Percentiles rank a stretch among this genome's conserved stretches.
These are phyloP conservation scores for Iselma pallidipennis DNA, from an alignment of 2,888 invertebrate genomes.

Conservation along the genomic window DNA sequence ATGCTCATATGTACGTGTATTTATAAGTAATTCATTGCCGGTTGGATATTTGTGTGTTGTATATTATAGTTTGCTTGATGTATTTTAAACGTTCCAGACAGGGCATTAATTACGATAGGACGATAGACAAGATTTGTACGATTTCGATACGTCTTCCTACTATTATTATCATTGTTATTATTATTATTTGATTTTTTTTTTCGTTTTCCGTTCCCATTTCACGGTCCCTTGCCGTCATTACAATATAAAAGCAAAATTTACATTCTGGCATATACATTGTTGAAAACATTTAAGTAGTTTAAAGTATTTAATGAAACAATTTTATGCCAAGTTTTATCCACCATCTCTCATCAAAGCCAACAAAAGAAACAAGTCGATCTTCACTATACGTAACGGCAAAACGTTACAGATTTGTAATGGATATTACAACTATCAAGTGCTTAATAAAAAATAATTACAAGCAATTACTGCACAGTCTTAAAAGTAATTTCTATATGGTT, in stretches of 20 bases:
- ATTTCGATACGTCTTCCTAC: background rate
- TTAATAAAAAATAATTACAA: background rate
- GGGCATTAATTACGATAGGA: conserved; percentile 33
- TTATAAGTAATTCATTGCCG: conserved; percentile 41
- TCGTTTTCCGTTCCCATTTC: conserved; percentile 9
- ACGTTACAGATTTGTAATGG: conserved; percentile 3
- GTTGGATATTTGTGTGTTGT: conserved; percentile 30
- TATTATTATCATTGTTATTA: background rate
- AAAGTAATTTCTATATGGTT: too few relatives aligned
- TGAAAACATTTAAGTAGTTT: conserved; percentile 17
- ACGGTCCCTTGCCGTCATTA: conserved; percentile 19
- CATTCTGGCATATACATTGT: conserved; percentile 17
- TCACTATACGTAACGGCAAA: background rate
- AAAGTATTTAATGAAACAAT: conserved; percentile 13
- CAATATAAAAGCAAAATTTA: conserved; percentile 23
- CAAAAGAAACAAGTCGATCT: conserved; percentile 9
- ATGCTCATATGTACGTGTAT: conserved; percentile 41
- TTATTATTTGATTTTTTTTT: too few relatives aligned
- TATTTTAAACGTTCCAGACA: conserved; percentile 39
- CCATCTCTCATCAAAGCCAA: conserved; percentile 5
- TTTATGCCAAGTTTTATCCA: conserved; percentile 14
- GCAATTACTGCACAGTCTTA: too few relatives aligned
- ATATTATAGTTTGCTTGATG: conserved; percentile 28
- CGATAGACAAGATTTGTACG: background rate
- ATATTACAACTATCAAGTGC: background rate